These are phyloP conservation scores for Dicaeum eximium DNA, from an alignment of 2,113 vertebrate genomes.

Conservation along the genomic window DNA sequence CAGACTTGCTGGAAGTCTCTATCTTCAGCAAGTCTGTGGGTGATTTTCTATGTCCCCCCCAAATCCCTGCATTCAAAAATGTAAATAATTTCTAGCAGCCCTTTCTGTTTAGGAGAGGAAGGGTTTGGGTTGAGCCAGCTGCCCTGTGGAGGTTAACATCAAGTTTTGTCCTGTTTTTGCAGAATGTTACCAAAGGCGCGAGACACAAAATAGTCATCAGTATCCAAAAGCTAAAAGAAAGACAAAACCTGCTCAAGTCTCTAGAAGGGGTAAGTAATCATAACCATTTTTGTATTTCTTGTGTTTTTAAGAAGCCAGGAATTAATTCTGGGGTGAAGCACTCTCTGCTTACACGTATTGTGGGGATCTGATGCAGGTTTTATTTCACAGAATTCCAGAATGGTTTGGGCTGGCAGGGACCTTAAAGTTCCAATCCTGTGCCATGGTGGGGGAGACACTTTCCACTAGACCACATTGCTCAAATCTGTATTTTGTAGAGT, in stretches of 20 bases:
- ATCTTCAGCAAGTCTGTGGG: background rate
- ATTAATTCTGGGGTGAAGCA: background rate
- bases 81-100: background rate
- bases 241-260: slow-evolving; percentile 91
- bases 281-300: background rate
- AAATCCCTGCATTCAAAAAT: background rate
- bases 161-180: slow-evolving; percentile 26
- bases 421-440: background rate
- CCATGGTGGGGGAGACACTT: background rate
- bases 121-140: background rate
- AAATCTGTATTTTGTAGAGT: background rate
- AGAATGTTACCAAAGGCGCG: slow-evolving; percentile 99
- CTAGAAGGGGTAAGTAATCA: slow-evolving; percentile 89
- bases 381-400: background rate
- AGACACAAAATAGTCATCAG: slow-evolving; percentile 99
- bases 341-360: rapidly evolving
- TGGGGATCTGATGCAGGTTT: background rate
- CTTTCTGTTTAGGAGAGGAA: background rate
- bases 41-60: background rate
- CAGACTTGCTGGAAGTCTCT: background rate
- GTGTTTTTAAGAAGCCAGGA: background rate
- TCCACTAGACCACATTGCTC: background rate
- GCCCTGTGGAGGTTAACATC: background rate
- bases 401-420: background rate
- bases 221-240: slow-evolving; percentile 96